Evolutionary conservation across 2,113 vertebrate genomes (phyloP).

Genomic region (human (Homo sapiens)): GRCh38 chr12:51633001-51633500

Average conservation of each 20-base stretch:
- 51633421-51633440: constrained; percentile 28
- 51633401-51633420: background rate
- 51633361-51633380: constrained; percentile 26
- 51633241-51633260: background rate
- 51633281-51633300: background rate
- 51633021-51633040: constrained; percentile 51
- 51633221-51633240: background rate
- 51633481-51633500: background rate
- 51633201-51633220: background rate
- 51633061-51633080: background rate
- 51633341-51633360: constrained; percentile 19
- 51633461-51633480: constrained; percentile 3
- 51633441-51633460: constrained; percentile 1
- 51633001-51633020: background rate
- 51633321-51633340: background rate
- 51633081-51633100: background rate
- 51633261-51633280: background rate
- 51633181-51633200: background rate
- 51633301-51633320: background rate
- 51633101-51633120: background rate
- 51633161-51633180: background rate
- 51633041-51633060: constrained; percentile 13
- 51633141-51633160: background rate
- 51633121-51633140: background rate
- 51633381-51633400: background rate